Evolutionary conservation across 2,797 vertebrate genomes (phyloP), one percentile per base, ranked within the genome.

Genomic region (Corythornis leucogaster): DNA sequence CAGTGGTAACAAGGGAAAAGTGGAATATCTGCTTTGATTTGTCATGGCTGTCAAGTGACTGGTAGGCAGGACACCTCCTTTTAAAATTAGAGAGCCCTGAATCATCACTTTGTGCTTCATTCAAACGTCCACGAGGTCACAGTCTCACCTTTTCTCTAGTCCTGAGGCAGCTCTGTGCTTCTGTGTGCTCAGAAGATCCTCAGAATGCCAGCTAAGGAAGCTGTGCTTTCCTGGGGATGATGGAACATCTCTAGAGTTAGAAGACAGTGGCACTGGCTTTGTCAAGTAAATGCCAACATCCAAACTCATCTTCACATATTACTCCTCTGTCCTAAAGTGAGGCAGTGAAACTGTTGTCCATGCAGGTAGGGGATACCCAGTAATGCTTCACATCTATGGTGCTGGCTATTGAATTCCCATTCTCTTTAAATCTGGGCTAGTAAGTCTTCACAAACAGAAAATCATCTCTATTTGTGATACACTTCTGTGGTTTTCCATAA

Each of bases 341-440:
- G 11, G 15, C 62, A 50, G 20, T 11, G 45, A 62, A 83, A 55
- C 5, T 7, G 3, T 20, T 38, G 5, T 43, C 55, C 20, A 9
- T 20, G 28, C 6, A 70, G 12, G 28, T 46, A 33, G 50, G 31
- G 70, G 28, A 69, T 12, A 35, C 3, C 7, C 42, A 62, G 40
- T 19, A 67, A 69, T 11, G 7, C 10, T 42, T 54, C 10, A 15
- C 25, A 18, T 30, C 38, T 54, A 10, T 2, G 0, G 25, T 15
- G 12, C 5, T 57, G 57, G 4, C 12, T 81, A 21, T 45, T 61
- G 38, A 50, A 82, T 57, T 8, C 2, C 3, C 0, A 0, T 31
- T 55, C 22, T 80, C 26, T 64, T 68, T 26, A 30, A 50, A 57
- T 4, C 5, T 45, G 8, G 8, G 8, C 57, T 71, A 68, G 28